Evolutionary conservation across 92 coral and sea anemone genomes (phyloP), one percentile per base, ranked within the genome.

Genomic region (Zoanthus solanderi): DNA sequence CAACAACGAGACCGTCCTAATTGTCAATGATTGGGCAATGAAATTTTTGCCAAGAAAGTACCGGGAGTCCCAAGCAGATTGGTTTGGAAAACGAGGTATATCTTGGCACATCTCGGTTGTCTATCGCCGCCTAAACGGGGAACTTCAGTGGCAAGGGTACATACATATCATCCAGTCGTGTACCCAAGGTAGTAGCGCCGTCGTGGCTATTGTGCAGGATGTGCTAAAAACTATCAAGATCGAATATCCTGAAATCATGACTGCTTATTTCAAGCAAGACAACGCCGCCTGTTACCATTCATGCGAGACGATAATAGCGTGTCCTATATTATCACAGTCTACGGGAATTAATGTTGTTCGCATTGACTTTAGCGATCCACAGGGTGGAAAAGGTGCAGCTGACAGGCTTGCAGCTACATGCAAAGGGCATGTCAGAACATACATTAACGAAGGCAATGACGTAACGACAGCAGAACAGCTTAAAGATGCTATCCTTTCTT

Each of bases 251-350:
- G 72, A 58, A 61, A 37, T 58, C 16, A 28, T 34, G 18, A 14
- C 23, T 28, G 88, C 87, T 13, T 83, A 16, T 18, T 47, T 68
- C 61, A 75, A 57, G 7, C 84, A 79, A 79, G 84, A 79, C 28
- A 79, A 79, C 84, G 84, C 84, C 13, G 73, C 69, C 47, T 79
- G 84, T 42, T 79, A 79, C 72, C 88, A 85, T 63, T 85, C 74
- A 7, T 30, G 71, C 11, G 18, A 17, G 53, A 75, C 42, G 17
- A 50, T 85, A 14, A 16, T 56, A 44, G 52, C 88, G 57, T 85
- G 88, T 15, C 69, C 53, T 67, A 23, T 15, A 30, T 67, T 67
- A 30, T 13, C 78, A n/a, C 57, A 44, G 54, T 11, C 54, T 0
- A 17, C 52, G 14, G 78, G 18, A 74, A 17, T 45, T 58, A 58